Base-by-base conservation (phyloP, 1,140 invertebrate genomes). In the Anthonomus grandis region DNA sequence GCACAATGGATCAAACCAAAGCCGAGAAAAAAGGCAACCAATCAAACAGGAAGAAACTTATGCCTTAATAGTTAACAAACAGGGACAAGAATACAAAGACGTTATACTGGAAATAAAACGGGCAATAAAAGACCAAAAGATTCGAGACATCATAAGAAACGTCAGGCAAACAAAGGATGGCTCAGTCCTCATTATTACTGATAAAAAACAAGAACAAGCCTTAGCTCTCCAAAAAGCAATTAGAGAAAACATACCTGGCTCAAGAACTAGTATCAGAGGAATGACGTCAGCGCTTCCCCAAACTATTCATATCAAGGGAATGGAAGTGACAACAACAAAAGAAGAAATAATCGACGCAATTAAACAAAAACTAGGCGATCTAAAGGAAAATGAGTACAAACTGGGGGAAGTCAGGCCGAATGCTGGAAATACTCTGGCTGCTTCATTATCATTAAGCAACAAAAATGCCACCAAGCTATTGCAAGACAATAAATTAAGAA, bases 111-210 rank as follows among this genome's bases (percentile, higher is more conserved):
- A 22, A 15, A 39, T 49, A 52, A 17, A 41, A 23, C 13, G 19
- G 31, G 5, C n/a, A n/a, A 17, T 58, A 3, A 21, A 44, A 25
- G 38, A 23, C 9, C 17, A 12, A 10, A n/a, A 52, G 10, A 49
- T 18, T n/a, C 19, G 22, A 12, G n/a, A 52, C 31, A 31, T 27
- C 1, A 58, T 58, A 4, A 48, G 22, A 21, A 12, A n/a, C 4
- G 46, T 58, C 3, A 31, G 56, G 23, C 42, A 25, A 12, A 27
- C 49, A 3, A 52, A 23, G 31, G 49, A 52, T 8, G 48, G 49
- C 4, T 45, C 42, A 9, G 15, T 58, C 17, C 6, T 52, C 9
- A 42, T 58, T n/a, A 47, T 21, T 18, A 15, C 44, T 8, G 48
- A 58, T 9, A 45, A 52, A 22, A 25, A 27, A 36, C n/a, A 19